Evolutionary conservation across 2,888 invertebrate species (phyloP).

Genomic region (Chrysina gloriosa): DNA sequence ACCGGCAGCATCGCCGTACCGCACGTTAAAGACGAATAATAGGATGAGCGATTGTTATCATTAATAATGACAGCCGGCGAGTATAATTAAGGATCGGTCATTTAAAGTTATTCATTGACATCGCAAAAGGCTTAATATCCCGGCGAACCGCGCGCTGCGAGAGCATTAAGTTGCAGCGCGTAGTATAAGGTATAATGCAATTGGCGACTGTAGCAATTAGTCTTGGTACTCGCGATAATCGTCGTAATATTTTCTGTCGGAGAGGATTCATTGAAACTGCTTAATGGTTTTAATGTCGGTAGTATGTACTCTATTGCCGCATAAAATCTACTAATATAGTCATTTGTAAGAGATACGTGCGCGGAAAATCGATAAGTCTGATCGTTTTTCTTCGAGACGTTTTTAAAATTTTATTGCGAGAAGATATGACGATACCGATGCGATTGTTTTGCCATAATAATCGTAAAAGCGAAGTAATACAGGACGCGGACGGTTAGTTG

Average conservation of each 20-base stretch:
- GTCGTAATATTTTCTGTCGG: not conserved
- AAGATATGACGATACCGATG: too few species aligned
- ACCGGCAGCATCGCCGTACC: too few species aligned
- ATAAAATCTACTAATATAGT: conserved; percentile 11
- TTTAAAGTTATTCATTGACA: conserved; percentile 25
- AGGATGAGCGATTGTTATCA: conserved; percentile 24
- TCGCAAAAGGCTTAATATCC: conserved; percentile 15
- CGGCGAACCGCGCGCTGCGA: not conserved
- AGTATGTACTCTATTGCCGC: not conserved
- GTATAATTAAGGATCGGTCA: conserved; percentile 18
- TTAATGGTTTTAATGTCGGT: not conserved
- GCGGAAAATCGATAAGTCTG: too few species aligned
- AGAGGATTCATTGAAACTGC: not conserved
- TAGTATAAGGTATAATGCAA: not conserved
- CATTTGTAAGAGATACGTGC: conserved; percentile 5
- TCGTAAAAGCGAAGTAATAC: too few species aligned
- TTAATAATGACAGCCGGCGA: not conserved
- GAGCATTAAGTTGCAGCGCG: not conserved
- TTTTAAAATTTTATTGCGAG: too few species aligned
- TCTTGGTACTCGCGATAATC: conserved; percentile 6
- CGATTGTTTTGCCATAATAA: too few species aligned
- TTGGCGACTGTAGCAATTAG: conserved; percentile 3
- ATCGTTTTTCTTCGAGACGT: too few species aligned
- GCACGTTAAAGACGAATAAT: conserved; percentile 14
- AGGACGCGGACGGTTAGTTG: too few species aligned